Conservation (phyloP, 1,140 invertebrate species). For the Zaprionus nigranus region DNA sequence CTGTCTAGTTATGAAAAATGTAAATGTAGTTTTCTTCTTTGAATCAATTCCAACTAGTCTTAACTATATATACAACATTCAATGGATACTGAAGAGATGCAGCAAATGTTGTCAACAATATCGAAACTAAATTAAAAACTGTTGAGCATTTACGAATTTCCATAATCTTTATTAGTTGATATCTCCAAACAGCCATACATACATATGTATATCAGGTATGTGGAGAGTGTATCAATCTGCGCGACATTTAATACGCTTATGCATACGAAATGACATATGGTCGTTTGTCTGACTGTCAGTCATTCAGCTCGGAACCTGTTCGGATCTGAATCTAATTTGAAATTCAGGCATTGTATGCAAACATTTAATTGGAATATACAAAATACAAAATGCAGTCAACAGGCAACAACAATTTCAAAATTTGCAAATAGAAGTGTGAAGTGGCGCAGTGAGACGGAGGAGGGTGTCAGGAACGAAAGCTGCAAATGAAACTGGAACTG, state of each 20-base stretch:
- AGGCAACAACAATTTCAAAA: constrained; percentile 28
- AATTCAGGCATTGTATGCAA: constrained; percentile 52
- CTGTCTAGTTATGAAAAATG: neutral
- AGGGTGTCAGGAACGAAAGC: neutral
- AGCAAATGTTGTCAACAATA: too few species aligned
- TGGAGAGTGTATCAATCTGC: constrained; percentile 7
- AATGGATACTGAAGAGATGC: too few species aligned
- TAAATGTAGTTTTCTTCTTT: neutral
- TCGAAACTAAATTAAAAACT: neutral
- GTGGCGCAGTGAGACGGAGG: neutral
- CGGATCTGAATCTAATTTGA: constrained; percentile 36
- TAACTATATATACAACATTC: too few species aligned
- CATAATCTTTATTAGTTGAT: neutral
- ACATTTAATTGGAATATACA: constrained; percentile 77
- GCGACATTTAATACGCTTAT: constrained; percentile 5
- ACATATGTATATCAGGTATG: neutral
- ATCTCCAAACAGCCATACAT: neutral
- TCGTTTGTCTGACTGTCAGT: neutral
- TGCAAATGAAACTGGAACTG: neutral
- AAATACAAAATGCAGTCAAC: constrained; percentile 42
- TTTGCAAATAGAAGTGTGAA: constrained; percentile 49
- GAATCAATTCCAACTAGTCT: too few species aligned
- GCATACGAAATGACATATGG: constrained; percentile 7
- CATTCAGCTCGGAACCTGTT: neutral
- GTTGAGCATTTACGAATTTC: neutral